Evolutionary conservation across 2,113 vertebrate species (phyloP).

Genomic region (Ailuropoda melanoleuca): DNA sequence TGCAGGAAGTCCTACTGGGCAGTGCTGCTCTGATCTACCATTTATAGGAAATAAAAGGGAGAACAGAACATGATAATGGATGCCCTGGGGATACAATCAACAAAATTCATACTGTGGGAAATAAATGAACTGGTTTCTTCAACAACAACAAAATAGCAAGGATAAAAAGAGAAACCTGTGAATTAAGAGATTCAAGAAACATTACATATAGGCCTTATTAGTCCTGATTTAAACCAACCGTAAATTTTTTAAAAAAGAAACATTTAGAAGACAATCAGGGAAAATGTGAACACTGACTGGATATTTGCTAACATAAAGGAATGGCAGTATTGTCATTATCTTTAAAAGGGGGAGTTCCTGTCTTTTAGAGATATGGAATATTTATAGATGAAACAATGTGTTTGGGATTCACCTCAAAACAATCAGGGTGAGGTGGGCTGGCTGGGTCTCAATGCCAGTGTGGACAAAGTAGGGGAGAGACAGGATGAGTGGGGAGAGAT

Average conservation of each 20-base stretch:
- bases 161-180: background rate
- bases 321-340: background rate
- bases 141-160: background rate
- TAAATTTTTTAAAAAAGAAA: background rate
- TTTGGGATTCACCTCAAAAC: background rate
- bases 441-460: background rate
- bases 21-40: background rate
- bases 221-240: background rate
- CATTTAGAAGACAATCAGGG: background rate
- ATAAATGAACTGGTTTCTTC: background rate
- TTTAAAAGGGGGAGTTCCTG: background rate
- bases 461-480: background rate
- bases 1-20: background rate
- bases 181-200: constrained; percentile 17
- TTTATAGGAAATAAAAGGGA: background rate
- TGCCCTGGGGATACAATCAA: background rate
- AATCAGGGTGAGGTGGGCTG: background rate
- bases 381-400: background rate
- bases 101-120: background rate
- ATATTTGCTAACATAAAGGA: background rate
- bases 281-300: background rate
- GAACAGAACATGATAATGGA: background rate
- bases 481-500: background rate
- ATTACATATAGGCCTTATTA: background rate
- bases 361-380: background rate